A percentile compares a stretch with the other conserved stretches of the same genome.
Evolutionary conservation across 2,113 vertebrate species (phyloP).

Genomic region (Menidia beryllina): DNA sequence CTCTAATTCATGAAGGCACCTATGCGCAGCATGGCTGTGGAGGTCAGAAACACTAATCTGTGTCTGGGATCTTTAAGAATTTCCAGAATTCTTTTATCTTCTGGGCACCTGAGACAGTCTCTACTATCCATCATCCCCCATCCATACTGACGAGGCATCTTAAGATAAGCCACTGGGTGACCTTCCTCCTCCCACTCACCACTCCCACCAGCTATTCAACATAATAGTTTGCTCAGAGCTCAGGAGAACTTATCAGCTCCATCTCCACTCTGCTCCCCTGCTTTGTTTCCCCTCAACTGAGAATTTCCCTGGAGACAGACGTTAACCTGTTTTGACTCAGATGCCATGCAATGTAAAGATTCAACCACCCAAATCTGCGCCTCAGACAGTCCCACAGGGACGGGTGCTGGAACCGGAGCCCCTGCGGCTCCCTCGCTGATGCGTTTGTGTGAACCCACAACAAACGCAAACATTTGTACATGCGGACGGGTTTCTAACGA

Average conservation of each 20-base stretch:
- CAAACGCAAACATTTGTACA: neutral
- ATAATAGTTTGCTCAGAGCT: conserved; percentile 8
- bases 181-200: conserved; percentile 27
- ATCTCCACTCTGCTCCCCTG: conserved; percentile 9
- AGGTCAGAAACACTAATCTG: no score
- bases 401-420: neutral
- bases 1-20: conserved; percentile 6
- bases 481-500: conserved; percentile 54
- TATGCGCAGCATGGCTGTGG: neutral
- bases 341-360: conserved; percentile 30
- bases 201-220: conserved; percentile 25
- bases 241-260: conserved; percentile 14
- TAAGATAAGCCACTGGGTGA: conserved; percentile 53
- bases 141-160: conserved; percentile 24
- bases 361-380: neutral
- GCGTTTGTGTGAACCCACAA: conserved; percentile 6
- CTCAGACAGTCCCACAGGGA: neutral
- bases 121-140: conserved; percentile 36
- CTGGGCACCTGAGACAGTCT: conserved; percentile 5
- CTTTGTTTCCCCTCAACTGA: conserved; percentile 8
- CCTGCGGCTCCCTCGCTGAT: neutral
- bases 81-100: conserved; percentile 29
- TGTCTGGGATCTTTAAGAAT: neutral
- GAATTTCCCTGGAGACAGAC: conserved; percentile 30
- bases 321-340: conserved; percentile 38